Conservation (phyloP, 2,113 vertebrate species). For the Thryonomys swinderianus region DNA sequence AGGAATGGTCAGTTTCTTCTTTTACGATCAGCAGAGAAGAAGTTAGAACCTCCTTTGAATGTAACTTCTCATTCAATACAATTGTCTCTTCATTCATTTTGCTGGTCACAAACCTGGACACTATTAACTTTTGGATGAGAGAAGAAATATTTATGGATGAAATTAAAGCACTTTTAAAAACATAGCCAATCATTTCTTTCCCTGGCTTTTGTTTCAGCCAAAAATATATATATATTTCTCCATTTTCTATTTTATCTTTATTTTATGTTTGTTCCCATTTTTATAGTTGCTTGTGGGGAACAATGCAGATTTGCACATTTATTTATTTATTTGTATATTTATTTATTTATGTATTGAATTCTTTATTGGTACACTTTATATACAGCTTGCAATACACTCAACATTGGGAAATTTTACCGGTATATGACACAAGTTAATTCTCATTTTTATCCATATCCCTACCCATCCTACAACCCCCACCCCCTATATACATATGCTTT, state of each 20-base stretch:
- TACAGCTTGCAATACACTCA: too few species aligned
- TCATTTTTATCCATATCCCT: too few species aligned
- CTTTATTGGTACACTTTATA: too few species aligned
- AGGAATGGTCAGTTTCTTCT: background rate
- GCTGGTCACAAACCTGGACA: background rate
- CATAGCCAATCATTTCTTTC: background rate
- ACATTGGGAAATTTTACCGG: too few species aligned
- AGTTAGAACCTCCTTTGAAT: background rate
- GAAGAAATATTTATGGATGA: background rate
- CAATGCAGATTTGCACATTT: background rate
- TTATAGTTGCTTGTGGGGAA: background rate
- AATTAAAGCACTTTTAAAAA: background rate
- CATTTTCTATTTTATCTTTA: background rate
- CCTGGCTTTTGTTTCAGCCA: background rate
- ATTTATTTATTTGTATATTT: too few species aligned
- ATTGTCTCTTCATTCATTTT: background rate
- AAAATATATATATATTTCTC: background rate
- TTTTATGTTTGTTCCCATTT: conserved; percentile 1
- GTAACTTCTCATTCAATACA: background rate
- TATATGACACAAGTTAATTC: too few species aligned
- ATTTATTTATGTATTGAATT: too few species aligned
- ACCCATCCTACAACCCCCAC: too few species aligned
- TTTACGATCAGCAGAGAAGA: background rate
- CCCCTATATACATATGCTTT: too few species aligned
- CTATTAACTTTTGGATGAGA: background rate